phyloP scores from a whole-genome alignment of 2,113 vertebrate genomes.

The Clarias gariepinus region DNA sequence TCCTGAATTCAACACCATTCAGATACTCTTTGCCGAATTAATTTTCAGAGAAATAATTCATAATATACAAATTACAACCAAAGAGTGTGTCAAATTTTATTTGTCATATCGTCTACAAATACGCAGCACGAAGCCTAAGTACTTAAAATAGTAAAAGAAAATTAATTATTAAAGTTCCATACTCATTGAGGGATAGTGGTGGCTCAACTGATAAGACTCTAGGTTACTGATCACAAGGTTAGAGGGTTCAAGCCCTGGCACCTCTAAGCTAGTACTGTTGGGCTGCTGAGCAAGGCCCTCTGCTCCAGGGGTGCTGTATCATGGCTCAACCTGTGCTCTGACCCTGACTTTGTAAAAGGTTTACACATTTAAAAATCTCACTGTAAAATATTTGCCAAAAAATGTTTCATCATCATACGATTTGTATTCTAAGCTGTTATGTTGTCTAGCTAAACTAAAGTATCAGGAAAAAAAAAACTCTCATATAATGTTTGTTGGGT shows the following conservation, averaged over 20 bases:
- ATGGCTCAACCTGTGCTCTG: too few relatives aligned
- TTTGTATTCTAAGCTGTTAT: neutral
- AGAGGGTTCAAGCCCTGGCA: too few relatives aligned
- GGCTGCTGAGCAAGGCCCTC: too few relatives aligned
- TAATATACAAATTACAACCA: slow-evolving; percentile 22
- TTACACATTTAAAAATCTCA: too few relatives aligned
- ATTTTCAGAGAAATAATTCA: neutral
- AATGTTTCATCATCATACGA: neutral
- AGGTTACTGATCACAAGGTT: too few relatives aligned
- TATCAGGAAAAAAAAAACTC: neutral
- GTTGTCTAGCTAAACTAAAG: neutral
- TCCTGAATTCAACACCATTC: slow-evolving; percentile 3
- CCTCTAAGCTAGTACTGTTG: too few relatives aligned
- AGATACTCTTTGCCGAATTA: slow-evolving; percentile 8
- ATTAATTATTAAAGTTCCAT: neutral
- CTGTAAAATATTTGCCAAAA: too few relatives aligned
- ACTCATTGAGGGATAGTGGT: neutral
- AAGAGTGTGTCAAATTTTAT: slow-evolving; percentile 6
- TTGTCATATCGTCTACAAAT: neutral
- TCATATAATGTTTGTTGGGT: neutral
- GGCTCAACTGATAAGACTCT: too few relatives aligned
- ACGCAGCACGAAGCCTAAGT: neutral
- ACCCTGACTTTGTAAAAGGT: too few relatives aligned
- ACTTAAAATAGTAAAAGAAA: neutral
- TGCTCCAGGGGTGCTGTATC: too few relatives aligned